A percentile compares a stretch with the other conserved stretches of the same genome.
Conservation (phyloP, 2,888 invertebrate species). For the Oxyteleia sp. region DNA sequence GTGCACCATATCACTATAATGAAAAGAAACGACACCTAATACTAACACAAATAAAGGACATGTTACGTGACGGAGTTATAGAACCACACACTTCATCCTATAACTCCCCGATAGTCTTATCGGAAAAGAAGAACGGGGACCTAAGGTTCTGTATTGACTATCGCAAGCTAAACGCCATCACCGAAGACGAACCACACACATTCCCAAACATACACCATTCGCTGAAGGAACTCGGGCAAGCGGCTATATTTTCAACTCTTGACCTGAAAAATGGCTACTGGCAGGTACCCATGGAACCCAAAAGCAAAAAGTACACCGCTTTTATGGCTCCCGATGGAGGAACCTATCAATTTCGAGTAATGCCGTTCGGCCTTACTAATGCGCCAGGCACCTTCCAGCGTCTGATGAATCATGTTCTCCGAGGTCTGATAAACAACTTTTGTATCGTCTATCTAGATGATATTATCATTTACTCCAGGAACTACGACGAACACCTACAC, state of each 20-base stretch:
- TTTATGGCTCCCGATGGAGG: constrained; percentile 78
- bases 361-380: constrained; percentile 78
- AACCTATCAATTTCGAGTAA: constrained; percentile 78
- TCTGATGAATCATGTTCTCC: constrained; percentile 77
- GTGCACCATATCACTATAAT: too few relatives aligned
- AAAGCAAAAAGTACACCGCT: constrained; percentile 75
- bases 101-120: constrained; percentile 70
- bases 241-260: constrained; percentile 78
- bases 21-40: constrained; percentile 26
- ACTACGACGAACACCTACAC: constrained; percentile 68
- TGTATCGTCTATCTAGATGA: constrained; percentile 80
- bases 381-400: constrained; percentile 79
- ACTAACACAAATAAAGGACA: constrained; percentile 63
- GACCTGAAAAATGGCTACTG: constrained; percentile 81
- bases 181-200: constrained; percentile 9
- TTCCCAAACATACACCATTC: constrained; percentile 32
- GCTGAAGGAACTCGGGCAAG: constrained; percentile 63
- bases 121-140: constrained; percentile 68
- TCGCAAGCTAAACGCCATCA: constrained; percentile 25
- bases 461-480: constrained; percentile 76
- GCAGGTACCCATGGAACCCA: constrained; percentile 78
- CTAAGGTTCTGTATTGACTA: constrained; percentile 74
- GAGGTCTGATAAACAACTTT: constrained; percentile 69
- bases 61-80: constrained; percentile 70
- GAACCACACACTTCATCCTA: constrained; percentile 66